Conservation (phyloP, 1,140 invertebrate species). For the Hypsibius dujardini region DNA sequence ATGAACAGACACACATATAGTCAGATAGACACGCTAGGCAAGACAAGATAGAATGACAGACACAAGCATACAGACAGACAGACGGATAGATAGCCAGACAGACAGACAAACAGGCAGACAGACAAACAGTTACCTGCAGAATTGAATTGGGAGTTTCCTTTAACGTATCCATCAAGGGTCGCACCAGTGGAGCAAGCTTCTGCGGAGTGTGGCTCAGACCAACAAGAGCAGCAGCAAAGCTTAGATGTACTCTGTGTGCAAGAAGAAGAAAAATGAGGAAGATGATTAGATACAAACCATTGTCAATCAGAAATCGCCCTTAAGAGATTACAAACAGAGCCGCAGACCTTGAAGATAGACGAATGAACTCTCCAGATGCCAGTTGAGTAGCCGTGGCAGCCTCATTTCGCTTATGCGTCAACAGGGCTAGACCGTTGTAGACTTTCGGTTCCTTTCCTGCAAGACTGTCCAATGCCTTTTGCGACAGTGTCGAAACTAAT, state of each 20-base stretch:
- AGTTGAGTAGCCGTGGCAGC: background rate
- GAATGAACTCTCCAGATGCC: background rate
- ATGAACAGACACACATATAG: too few species aligned
- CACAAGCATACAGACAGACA: too few species aligned
- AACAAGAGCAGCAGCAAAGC: slow-evolving; percentile 60
- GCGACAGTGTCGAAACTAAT: background rate
- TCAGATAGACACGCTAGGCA: too few species aligned
- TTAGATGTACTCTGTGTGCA: slow-evolving; percentile 61
- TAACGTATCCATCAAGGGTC: slow-evolving; percentile 85
- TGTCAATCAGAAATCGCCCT: background rate
- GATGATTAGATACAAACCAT: slow-evolving; percentile 19
- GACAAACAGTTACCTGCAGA: slow-evolving; percentile 44
- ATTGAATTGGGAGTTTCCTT: slow-evolving; percentile 67
- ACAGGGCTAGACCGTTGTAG: background rate
- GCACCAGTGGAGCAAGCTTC: slow-evolving; percentile 73
- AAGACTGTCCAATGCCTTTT: background rate
- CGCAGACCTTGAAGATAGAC: background rate
- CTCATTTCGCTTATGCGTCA: slow-evolving; percentile 3
- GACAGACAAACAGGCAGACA: too few species aligned
- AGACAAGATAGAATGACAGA: too few species aligned
- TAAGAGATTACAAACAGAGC: background rate
- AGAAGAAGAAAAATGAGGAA: too few species aligned
- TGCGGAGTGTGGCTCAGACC: slow-evolving; percentile 57
- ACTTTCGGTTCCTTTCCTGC: background rate
- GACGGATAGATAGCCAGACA: too few species aligned